These are phyloP conservation scores for Deroptyus accipitrinus DNA, from an alignment of 2,113 vertebrate species.

Conservation along the genomic window DNA sequence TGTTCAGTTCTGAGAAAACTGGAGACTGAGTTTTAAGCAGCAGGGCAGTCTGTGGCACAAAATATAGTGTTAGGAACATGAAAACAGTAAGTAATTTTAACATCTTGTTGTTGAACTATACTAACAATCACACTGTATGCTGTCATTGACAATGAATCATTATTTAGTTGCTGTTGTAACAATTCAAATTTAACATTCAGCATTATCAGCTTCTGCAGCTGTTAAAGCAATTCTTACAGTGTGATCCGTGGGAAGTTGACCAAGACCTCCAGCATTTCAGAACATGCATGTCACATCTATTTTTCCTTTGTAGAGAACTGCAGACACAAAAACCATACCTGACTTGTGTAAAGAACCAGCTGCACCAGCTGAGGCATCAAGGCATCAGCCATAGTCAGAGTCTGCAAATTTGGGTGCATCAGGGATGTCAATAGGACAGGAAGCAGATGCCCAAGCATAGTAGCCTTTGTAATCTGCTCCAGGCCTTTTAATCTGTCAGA, in stretches of 20 bases:
- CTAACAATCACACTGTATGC: neutral
- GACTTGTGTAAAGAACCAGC: constrained; percentile 96
- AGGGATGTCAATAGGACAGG: constrained; percentile 93
- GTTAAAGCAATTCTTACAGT: neutral
- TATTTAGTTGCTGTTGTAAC: neutral
- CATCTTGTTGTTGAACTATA: neutral
- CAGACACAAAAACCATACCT: constrained; percentile 73
- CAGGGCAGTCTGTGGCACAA: constrained; percentile 88
- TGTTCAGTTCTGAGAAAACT: constrained; percentile 83
- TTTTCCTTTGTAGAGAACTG: neutral
- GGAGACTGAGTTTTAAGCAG: constrained; percentile 94
- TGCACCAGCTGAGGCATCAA: constrained; percentile 98
- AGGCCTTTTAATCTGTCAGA: constrained; percentile 89
- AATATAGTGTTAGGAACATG: neutral
- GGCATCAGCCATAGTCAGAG: constrained; percentile 91
- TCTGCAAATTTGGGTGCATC: constrained; percentile 98
- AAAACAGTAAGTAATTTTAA: neutral
- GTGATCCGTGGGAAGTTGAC: neutral
- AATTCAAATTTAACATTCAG: neutral
- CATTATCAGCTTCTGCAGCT: neutral
- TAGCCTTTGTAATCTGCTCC: constrained; percentile 96
- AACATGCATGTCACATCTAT: neutral
- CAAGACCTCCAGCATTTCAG: neutral
- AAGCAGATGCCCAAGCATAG: constrained; percentile 95
- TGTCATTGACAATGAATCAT: neutral